phyloP scores from a whole-genome alignment of 1,140 invertebrate genomes.

The Drosophila bifasciata region DNA sequence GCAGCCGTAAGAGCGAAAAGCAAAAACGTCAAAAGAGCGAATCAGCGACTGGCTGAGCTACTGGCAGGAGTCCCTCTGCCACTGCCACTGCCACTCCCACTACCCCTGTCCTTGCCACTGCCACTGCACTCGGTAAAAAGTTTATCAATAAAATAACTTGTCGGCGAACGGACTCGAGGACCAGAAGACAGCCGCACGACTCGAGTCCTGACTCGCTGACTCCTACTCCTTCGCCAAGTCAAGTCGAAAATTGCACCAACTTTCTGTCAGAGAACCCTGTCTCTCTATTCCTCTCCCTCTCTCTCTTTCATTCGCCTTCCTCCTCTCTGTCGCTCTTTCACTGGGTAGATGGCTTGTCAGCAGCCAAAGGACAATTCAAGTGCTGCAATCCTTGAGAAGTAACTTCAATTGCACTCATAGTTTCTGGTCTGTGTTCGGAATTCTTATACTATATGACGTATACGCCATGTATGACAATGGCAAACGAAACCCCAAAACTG shows the following conservation, averaged over 20 bases:
- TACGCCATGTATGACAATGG: constrained; percentile 61
- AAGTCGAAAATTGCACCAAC: constrained; percentile 78
- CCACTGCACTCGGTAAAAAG: constrained; percentile 61
- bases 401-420: constrained; percentile 79
- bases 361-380: constrained; percentile 66
- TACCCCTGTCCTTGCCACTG: constrained; percentile 16
- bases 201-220: constrained; percentile 18
- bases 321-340: not conserved
- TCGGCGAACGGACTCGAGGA: constrained; percentile 51
- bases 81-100: not conserved
- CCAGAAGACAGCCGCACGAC: constrained; percentile 27
- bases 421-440: constrained; percentile 34
- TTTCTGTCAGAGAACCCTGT: constrained; percentile 64
- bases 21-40: constrained; percentile 47
- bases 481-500: constrained; percentile 18
- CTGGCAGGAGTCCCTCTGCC: not conserved
- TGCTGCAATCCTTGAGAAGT: constrained; percentile 67
- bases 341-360: constrained; percentile 43
- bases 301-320: not conserved
- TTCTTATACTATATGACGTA: constrained; percentile 64
- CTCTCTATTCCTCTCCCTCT: not conserved
- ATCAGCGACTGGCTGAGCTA: constrained; percentile 19
- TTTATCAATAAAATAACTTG: constrained; percentile 83
- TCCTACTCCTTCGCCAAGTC: constrained; percentile 58
- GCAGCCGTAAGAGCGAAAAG: constrained; percentile 47